Percentiles rank a stretch among this genome's conserved stretches.
These are phyloP conservation scores for Scaptodrosophila lebanonensis DNA, from an alignment of 1,140 invertebrate genomes.

Conservation along the genomic window DNA sequence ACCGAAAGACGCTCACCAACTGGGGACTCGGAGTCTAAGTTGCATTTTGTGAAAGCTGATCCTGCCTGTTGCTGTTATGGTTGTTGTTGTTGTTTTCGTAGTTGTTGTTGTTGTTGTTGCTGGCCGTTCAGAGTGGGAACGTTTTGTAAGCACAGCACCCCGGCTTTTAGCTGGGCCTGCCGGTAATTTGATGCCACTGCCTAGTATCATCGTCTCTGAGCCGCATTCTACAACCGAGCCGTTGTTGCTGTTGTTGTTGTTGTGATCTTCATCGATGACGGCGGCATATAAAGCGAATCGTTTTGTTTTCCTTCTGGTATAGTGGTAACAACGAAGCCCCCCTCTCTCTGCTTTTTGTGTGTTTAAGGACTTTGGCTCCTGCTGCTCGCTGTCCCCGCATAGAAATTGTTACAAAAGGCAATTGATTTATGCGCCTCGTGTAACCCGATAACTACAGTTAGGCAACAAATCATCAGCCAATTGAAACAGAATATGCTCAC, in stretches of 20 bases:
- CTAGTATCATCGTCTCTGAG: slow-evolving; percentile 10
- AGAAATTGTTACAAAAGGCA: too few species aligned
- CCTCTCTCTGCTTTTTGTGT: background rate
- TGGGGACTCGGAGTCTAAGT: slow-evolving; percentile 68
- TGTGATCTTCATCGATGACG: slow-evolving; percentile 1
- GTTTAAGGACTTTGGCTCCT: too few species aligned
- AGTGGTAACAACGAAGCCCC: slow-evolving; percentile 50
- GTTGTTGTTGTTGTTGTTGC: too few species aligned
- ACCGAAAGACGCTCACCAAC: slow-evolving; percentile 13
- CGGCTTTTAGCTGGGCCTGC: slow-evolving; percentile 30
- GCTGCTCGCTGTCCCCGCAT: too few species aligned
- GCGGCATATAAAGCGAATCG: slow-evolving; percentile 31
- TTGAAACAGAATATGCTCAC: too few species aligned
- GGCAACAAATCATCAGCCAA: slow-evolving; percentile 3
- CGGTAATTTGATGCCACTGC: slow-evolving; percentile 53
- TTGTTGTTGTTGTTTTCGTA: too few species aligned
- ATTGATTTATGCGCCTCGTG: slow-evolving; percentile 57
- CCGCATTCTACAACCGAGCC: background rate
- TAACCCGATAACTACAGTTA: slow-evolving; percentile 28
- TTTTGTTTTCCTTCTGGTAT: slow-evolving; percentile 62
- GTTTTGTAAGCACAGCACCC: slow-evolving; percentile 51
- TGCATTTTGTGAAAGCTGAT: slow-evolving; percentile 68
- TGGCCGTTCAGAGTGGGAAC: slow-evolving; percentile 25
- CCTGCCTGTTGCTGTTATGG: slow-evolving; percentile 23
- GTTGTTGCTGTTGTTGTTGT: slow-evolving; percentile 28